Conservation (phyloP, 2,797 vertebrate genomes). For the Enoplosus armatus region DNA sequence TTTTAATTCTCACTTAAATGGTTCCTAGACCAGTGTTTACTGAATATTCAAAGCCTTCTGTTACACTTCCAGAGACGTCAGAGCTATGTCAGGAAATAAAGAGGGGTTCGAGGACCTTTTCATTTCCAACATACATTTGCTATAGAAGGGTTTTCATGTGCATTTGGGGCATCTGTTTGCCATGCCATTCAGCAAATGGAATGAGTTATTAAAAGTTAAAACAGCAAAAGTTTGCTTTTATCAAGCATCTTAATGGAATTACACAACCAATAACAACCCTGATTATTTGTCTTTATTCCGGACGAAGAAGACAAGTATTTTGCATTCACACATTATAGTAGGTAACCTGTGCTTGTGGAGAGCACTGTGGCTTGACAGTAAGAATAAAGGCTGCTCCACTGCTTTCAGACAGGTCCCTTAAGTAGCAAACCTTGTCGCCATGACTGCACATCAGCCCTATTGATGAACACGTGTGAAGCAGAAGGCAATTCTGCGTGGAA, state of each 20-base stretch:
- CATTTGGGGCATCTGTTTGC: conserved; percentile 6
- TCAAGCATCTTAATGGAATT: conserved; percentile 37
- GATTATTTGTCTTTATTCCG: conserved; percentile 35
- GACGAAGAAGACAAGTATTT: conserved; percentile 64
- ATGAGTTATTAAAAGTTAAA: conserved; percentile 38
- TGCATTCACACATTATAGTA: conserved; percentile 65
- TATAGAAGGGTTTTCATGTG: conserved; percentile 51
- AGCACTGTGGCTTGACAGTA: conserved; percentile 35
- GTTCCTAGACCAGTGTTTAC: conserved; percentile 70
- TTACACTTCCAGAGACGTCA: conserved; percentile 59
- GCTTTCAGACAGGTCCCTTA: conserved; percentile 68
- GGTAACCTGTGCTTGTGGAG: conserved; percentile 50
- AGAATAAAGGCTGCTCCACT: conserved; percentile 51
- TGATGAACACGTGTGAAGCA: conserved; percentile 76
- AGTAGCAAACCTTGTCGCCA: conserved; percentile 79
- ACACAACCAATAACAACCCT: conserved; percentile 27
- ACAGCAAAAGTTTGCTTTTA: conserved; percentile 38
- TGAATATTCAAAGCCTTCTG: conserved; percentile 81
- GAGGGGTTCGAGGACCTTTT: conserved; percentile 45
- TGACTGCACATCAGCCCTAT: conserved; percentile 71
- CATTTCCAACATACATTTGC: conserved; percentile 36
- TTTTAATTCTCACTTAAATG: conserved; percentile 81
- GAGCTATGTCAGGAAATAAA: conserved; percentile 48
- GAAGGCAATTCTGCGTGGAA: conserved; percentile 56
- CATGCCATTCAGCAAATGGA: conserved; percentile 8